Conservation (phyloP, 2,797 vertebrate species). For the Sibirionetta formosa region DNA sequence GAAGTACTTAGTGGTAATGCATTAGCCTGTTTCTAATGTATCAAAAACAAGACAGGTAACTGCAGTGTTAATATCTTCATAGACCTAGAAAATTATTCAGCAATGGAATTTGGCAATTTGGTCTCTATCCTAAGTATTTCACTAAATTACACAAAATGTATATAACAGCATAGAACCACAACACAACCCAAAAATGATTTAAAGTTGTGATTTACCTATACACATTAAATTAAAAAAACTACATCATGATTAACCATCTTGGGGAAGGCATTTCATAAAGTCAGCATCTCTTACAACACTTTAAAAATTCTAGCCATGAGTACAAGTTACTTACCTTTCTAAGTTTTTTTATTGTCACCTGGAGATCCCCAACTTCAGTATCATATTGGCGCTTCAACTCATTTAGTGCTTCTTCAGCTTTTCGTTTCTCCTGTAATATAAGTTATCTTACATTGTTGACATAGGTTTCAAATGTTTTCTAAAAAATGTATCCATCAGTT, state of each 20-base stretch:
- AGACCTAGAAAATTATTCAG: not conserved
- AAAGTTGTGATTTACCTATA: not conserved
- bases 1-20: not conserved
- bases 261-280: not conserved
- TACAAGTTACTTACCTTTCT: conserved; percentile 84
- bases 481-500: not conserved
- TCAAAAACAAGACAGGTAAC: not conserved
- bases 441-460: not conserved
- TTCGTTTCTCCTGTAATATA: conserved; percentile 87
- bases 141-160: not conserved
- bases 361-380: conserved; percentile 92
- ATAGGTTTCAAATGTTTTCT: not conserved
- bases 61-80: not conserved
- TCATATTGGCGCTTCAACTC: conserved; percentile 90
- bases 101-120: not conserved
- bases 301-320: not conserved
- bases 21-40: not conserved
- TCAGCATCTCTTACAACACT: not conserved
- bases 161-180: not conserved
- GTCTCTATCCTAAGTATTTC: not conserved
- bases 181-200: not conserved
- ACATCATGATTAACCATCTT: not conserved
- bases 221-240: not conserved
- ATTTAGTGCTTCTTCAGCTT: conserved; percentile 86
- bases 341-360: conserved; percentile 93